A percentile compares a stretch with the other conserved stretches of the same genome.
phyloP scores from a whole-genome alignment of 1,140 invertebrate species.

The Drosophila albomicans region DNA sequence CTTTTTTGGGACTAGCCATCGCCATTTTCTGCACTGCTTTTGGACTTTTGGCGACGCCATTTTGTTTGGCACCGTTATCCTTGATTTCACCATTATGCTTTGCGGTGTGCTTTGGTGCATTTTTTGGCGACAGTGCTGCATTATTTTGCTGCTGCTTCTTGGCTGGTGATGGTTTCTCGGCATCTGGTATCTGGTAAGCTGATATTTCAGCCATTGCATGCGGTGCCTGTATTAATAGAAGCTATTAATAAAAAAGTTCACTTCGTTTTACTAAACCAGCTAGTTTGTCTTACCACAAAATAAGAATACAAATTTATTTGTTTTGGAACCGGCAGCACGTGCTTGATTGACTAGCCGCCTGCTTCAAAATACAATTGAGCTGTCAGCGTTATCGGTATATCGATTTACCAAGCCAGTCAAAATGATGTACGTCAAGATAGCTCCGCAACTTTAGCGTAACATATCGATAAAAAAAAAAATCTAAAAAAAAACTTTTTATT shows the following conservation, averaged over 20 bases:
- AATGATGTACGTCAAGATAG: no score
- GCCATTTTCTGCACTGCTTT: no score
- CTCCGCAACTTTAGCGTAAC: no score
- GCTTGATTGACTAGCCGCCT: slow-evolving; percentile 1
- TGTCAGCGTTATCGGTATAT: not conserved
- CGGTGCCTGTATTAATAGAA: not conserved
- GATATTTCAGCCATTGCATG: slow-evolving; percentile 20
- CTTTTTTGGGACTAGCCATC: no score
- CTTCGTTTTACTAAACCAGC: not conserved
- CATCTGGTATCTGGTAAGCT: slow-evolving; percentile 30
- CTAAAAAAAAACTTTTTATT: no score
- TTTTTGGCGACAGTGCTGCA: not conserved
- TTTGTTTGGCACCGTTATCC: slow-evolving; percentile 4
- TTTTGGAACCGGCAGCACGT: not conserved
- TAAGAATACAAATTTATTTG: not conserved
- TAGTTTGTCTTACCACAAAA: not conserved
- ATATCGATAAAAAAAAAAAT: no score
- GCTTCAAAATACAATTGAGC: not conserved
- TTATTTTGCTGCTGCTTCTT: not conserved
- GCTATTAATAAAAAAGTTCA: not conserved
- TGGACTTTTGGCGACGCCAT: not conserved
- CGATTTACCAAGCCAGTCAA: not conserved
- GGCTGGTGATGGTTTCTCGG: not conserved
- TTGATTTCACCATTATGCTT: not conserved
- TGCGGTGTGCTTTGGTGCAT: not conserved